Evolutionary conservation across 2,113 vertebrate species (phyloP), one percentile per base, ranked within the genome.

Genomic region (Alligator sinensis): DNA sequence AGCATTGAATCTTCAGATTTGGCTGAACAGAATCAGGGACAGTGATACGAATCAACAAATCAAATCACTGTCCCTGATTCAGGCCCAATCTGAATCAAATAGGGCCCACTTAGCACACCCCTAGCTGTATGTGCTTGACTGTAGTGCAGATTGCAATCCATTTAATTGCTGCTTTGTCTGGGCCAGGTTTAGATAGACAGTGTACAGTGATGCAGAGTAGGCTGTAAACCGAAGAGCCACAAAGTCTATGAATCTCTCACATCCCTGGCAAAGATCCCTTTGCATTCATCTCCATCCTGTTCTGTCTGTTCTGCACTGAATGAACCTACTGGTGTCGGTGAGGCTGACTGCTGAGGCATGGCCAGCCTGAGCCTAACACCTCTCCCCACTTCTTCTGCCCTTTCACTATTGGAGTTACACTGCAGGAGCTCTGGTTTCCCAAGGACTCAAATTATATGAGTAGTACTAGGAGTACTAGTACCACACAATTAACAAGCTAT

Each of bases 161-260:
- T 58, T 63, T 75, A 24, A 0, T 13, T 61, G 11, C 70, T 66
- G 27, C 22, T 54, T 90, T 25, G 19, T 16, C 77, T 18, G 3
- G 34, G 34, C n/a, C 78, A 55, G 16, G 5, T 74, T 77, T n/a
- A 72, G 30, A 24, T 22, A 74, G 47, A 18, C 4, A 3, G 16
- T 25, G 27, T 15, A 1, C 22, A 27, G 86, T 38, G 34, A 7
- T 62, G 18, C 38, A 75, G 58, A 58, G 22, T 70, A 68, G 58
- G 61, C 47, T 77, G 70, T 21, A 78, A 28, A 28, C 59, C 5
- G 25, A 0, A 0, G 70, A 80, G 9, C 34, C 38, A 10, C 1
- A 21, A 63, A 34, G 68, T 25, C n/a, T 77, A 30, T 34, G 24
- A 30, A n/a, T 30, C 15, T 77, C 30, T 88, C 63, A 11, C 58